Evolutionary conservation across 2,113 vertebrate genomes (phyloP).

Genomic region (Ageneiosus marmoratus): DNA sequence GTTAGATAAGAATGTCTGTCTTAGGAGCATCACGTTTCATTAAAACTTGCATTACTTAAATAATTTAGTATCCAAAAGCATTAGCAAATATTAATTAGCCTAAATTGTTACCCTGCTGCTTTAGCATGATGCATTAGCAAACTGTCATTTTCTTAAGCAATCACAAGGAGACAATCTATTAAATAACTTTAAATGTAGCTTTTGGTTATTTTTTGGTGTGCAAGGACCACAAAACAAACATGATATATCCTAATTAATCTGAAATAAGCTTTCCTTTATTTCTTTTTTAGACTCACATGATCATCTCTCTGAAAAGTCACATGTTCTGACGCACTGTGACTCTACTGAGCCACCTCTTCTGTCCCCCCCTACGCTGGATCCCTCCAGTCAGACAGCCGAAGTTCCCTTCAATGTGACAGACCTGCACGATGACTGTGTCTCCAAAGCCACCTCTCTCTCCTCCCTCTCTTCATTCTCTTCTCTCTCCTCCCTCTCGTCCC

Average conservation of each 20-base stretch:
- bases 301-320: constrained; percentile 54
- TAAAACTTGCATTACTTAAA: not conserved
- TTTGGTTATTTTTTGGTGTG: not conserved
- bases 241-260: not conserved
- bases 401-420: constrained; percentile 64
- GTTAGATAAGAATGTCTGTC: not conserved
- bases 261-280: constrained; percentile 31
- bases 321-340: constrained; percentile 48
- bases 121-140: constrained; percentile 3
- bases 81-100: not conserved
- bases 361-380: constrained; percentile 63
- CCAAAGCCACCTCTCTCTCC: constrained; percentile 84
- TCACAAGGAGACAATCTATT: not conserved
- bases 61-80: not conserved
- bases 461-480: constrained; percentile 70
- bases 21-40: not conserved
- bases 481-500: constrained; percentile 49
- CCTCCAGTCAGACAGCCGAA: constrained; percentile 43
- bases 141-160: not conserved
- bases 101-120: not conserved
- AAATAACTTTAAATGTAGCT: not conserved
- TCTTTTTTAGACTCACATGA: constrained; percentile 69
- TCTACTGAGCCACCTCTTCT: constrained; percentile 59
- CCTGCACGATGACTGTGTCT: constrained; percentile 78
- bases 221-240: no score